Conservation (phyloP, 2,888 invertebrate species). For the Patella ulyssiponensis region DNA sequence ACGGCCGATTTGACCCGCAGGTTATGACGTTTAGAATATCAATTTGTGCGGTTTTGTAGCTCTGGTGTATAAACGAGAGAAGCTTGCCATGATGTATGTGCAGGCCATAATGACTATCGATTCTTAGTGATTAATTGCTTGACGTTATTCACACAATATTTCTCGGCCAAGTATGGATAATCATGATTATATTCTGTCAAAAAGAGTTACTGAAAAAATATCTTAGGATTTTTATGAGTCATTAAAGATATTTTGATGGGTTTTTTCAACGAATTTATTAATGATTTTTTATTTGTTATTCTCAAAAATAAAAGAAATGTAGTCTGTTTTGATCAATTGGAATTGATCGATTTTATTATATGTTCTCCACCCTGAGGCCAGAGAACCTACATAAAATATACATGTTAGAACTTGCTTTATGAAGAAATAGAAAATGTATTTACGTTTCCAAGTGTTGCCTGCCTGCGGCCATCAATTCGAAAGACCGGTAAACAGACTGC, state of each 20-base stretch:
- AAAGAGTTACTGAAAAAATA: neutral
- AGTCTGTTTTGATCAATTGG: no score
- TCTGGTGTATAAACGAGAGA: no score
- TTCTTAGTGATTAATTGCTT: neutral
- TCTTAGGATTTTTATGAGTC: conserved; percentile 1
- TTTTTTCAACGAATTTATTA: conserved; percentile 1
- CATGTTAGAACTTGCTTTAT: no score
- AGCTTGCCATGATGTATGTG: conserved; percentile 4
- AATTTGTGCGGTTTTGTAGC: neutral
- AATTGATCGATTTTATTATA: no score
- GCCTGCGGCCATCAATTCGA: no score
- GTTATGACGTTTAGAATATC: neutral
- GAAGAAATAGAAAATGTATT: no score
- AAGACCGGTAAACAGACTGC: no score
- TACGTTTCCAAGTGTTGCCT: no score
- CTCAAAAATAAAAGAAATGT: no score
- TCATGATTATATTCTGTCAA: conserved; percentile 9
- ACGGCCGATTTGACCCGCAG: neutral
- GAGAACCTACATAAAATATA: no score
- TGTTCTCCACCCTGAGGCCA: no score
- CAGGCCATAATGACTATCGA: neutral
- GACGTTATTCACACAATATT: neutral
- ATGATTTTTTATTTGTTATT: neutral
- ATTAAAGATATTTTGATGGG: neutral
- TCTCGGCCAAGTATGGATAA: neutral